Evolutionary conservation across 2,797 vertebrate species (phyloP).

Genomic region (Ctenochaetus hawaiiensis): DNA sequence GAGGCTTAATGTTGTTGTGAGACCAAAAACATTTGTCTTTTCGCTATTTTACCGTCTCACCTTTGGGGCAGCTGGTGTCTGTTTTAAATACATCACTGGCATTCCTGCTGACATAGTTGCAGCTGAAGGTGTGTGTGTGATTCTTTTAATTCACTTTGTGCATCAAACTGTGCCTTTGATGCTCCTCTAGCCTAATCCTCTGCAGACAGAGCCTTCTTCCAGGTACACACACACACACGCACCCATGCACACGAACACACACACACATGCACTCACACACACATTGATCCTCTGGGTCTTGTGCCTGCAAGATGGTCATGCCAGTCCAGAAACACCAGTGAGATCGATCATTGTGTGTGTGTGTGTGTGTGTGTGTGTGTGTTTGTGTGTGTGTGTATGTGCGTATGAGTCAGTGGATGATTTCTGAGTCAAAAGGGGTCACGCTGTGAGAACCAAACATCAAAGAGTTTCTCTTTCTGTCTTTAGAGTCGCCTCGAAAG

Average conservation of each 20-base stretch:
- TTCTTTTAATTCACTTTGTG: constrained; percentile 71
- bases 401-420: constrained; percentile 64
- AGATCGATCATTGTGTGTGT: constrained; percentile 64
- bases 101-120: constrained; percentile 55
- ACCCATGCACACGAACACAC: constrained; percentile 38
- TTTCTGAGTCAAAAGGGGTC: constrained; percentile 79
- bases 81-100: constrained; percentile 51
- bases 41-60: constrained; percentile 34
- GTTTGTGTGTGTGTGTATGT: constrained; percentile 27
- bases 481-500: constrained; percentile 77
- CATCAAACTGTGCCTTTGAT: constrained; percentile 75
- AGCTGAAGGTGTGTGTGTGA: constrained; percentile 41
- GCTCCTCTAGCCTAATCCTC: constrained; percentile 74
- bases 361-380: constrained; percentile 38
- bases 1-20: constrained; percentile 23
- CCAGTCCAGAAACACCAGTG: constrained; percentile 61
- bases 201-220: constrained; percentile 58
- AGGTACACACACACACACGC: constrained; percentile 35
- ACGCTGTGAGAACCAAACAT: constrained; percentile 76
- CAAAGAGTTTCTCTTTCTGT: constrained; percentile 79
- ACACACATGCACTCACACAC: constrained; percentile 23
- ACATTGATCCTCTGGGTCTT: constrained; percentile 63
- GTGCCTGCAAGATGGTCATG: constrained; percentile 67
- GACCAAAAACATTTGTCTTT: constrained; percentile 20
- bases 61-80: constrained; percentile 37